Percentiles rank a stretch among this genome's conserved stretches.
These are phyloP conservation scores for Whitmania pigra DNA, from an alignment of 1,140 invertebrate species.

Conservation along the genomic window DNA sequence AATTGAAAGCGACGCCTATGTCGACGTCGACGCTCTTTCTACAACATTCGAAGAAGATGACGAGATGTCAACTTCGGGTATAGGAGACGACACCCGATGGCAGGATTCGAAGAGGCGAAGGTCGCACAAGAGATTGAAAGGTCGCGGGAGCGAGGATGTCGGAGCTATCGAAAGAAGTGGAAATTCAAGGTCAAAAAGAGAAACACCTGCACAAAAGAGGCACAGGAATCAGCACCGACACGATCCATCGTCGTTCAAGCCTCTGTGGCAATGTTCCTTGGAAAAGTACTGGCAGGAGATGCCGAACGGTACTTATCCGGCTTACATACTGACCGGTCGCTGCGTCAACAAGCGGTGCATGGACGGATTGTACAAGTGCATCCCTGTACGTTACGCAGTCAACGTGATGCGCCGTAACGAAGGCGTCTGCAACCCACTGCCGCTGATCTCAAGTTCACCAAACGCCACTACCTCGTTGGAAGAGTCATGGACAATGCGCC, in stretches of 20 bases:
- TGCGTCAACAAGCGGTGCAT: slow-evolving; percentile 21
- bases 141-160: not conserved
- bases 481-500: slow-evolving; percentile 12
- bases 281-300: slow-evolving; percentile 20
- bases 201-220: not conserved
- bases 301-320: slow-evolving; percentile 17
- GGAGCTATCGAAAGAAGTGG: not conserved
- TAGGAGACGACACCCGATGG: not conserved
- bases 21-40: no score
- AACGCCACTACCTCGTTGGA: slow-evolving; percentile 12
- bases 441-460: not conserved
- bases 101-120: not conserved
- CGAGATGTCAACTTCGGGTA: not conserved
- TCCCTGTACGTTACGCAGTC: slow-evolving; percentile 20
- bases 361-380: slow-evolving; percentile 19
- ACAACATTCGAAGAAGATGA: not conserved
- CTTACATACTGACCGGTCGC: slow-evolving; percentile 19
- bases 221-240: not conserved
- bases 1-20: no score
- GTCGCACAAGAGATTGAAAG: not conserved
- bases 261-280: slow-evolving; percentile 20
- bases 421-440: slow-evolving; percentile 21
- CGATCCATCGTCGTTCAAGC: not conserved
- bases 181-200: no score
- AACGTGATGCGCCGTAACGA: slow-evolving; percentile 7